A percentile compares a stretch with the other conserved stretches of the same genome.
Conservation (phyloP, 1,140 invertebrate species). For the Drosophila bifasciata region DNA sequence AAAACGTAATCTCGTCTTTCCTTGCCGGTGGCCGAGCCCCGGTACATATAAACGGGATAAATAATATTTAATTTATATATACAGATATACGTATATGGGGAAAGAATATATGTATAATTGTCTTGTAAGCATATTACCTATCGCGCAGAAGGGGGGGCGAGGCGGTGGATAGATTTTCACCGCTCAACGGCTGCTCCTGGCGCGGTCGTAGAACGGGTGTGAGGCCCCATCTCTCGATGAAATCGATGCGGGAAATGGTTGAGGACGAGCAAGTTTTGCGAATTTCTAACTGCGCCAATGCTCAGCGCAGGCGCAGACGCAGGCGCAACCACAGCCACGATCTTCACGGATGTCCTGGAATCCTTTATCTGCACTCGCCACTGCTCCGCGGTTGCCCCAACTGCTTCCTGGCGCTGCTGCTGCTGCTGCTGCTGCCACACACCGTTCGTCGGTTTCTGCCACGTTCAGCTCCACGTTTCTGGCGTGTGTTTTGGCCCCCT, state of each 20-base stretch:
- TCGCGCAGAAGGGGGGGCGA: slow-evolving; percentile 84
- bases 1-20: too few species aligned
- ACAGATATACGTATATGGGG: too few species aligned
- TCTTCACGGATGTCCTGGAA: slow-evolving; percentile 7
- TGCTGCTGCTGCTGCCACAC: too few species aligned
- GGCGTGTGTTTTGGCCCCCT: too few species aligned
- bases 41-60: too few species aligned
- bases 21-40: too few species aligned
- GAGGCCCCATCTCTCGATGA: slow-evolving; percentile 97
- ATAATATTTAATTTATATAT: too few species aligned
- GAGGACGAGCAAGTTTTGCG: slow-evolving; percentile 78
- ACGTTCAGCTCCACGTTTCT: too few species aligned
- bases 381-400: slow-evolving; percentile 9
- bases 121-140: slow-evolving; percentile 66
- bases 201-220: slow-evolving; percentile 97
- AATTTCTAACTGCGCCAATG: slow-evolving; percentile 75
- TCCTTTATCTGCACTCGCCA: slow-evolving; percentile 2
- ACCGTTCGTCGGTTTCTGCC: too few species aligned
- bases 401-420: too few species aligned
- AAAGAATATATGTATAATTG: too few species aligned
- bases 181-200: slow-evolving; percentile 90
- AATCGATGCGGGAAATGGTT: slow-evolving; percentile 97
- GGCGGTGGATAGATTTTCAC: slow-evolving; percentile 83
- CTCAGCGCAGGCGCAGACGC: slow-evolving; percentile 30
- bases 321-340: too few species aligned